Conservation (phyloP, 2,888 invertebrate species). For the Ligdia adustata region DNA sequence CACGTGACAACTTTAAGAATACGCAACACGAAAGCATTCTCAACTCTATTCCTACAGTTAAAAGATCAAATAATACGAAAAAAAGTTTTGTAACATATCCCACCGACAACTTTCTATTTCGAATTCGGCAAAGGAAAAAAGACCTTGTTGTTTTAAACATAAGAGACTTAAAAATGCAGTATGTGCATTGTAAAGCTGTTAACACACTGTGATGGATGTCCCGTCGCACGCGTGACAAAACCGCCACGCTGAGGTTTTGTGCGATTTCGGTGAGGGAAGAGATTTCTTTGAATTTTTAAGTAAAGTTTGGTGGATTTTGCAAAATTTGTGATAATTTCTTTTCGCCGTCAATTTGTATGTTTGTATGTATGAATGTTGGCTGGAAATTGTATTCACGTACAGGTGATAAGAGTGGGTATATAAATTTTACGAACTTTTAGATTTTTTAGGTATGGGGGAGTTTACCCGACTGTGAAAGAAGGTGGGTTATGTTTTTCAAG, state of each 20-base stretch:
- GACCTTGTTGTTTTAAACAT: slow-evolving; percentile 15
- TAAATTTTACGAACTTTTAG: no score
- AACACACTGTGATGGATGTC: slow-evolving; percentile 75
- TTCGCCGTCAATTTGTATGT: no score
- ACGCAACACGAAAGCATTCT: slow-evolving; percentile 14
- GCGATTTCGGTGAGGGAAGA: slow-evolving; percentile 55
- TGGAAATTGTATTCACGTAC: no score
- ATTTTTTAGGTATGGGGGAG: no score
- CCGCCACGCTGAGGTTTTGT: slow-evolving; percentile 69
- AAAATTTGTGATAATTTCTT: not conserved
- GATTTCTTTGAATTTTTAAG: not conserved
- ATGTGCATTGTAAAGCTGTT: slow-evolving; percentile 48
- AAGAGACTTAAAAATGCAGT: slow-evolving; percentile 30
- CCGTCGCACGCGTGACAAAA: slow-evolving; percentile 69
- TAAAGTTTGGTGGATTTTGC: no score
- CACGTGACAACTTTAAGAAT: slow-evolving; percentile 37
- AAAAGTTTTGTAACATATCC: slow-evolving; percentile 49
- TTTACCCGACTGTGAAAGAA: no score
- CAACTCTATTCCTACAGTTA: slow-evolving; percentile 7
- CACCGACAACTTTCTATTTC: slow-evolving; percentile 29
- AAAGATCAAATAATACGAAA: slow-evolving; percentile 24
- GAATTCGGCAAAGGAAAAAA: slow-evolving; percentile 27
- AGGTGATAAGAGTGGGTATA: no score
- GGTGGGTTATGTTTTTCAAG: no score
- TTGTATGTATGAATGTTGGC: no score